Percentiles rank a stretch among this genome's conserved stretches.
These are phyloP conservation scores for Cybosia mesomella DNA, from an alignment of 2,888 invertebrate species.

Conservation along the genomic window DNA sequence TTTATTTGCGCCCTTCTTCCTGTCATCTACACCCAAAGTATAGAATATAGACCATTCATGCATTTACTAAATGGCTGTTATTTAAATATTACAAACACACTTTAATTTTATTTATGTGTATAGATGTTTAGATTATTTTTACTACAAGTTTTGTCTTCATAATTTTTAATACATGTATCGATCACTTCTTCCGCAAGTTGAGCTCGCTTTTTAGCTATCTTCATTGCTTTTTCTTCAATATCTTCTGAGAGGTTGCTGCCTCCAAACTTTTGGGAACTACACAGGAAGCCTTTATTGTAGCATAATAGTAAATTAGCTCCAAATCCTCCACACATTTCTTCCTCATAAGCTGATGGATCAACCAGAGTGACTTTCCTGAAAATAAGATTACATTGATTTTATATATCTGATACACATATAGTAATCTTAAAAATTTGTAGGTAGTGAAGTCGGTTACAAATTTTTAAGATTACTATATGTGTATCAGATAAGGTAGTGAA, in stretches of 20 bases:
- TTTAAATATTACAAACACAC: not conserved
- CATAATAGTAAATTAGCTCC: constrained; percentile 89
- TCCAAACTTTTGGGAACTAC: constrained; percentile 92
- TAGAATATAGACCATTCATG: not conserved
- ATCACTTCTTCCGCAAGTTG: constrained; percentile 81
- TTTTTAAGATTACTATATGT: no score
- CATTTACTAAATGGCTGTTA: not conserved
- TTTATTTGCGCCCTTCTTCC: no score
- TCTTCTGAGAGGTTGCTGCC: constrained; percentile 88
- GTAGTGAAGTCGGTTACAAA: not conserved
- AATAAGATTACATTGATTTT: constrained; percentile 2
- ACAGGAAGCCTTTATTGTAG: constrained; percentile 88
- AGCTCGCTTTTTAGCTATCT: constrained; percentile 87
- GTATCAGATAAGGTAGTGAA: no score
- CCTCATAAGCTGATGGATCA: constrained; percentile 95
- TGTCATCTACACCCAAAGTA: no score
- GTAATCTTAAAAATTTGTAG: not conserved
- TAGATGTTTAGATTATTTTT: constrained; percentile 20
- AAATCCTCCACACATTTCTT: constrained; percentile 89
- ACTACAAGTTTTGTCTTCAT: constrained; percentile 47
- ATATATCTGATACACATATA: not conserved
- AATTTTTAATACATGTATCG: constrained; percentile 69
- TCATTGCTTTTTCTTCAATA: constrained; percentile 87
- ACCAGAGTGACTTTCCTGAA: constrained; percentile 89
- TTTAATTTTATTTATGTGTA: not conserved